Conservation (phyloP, 1,140 invertebrate species). For the Heliconius nattereri region DNA sequence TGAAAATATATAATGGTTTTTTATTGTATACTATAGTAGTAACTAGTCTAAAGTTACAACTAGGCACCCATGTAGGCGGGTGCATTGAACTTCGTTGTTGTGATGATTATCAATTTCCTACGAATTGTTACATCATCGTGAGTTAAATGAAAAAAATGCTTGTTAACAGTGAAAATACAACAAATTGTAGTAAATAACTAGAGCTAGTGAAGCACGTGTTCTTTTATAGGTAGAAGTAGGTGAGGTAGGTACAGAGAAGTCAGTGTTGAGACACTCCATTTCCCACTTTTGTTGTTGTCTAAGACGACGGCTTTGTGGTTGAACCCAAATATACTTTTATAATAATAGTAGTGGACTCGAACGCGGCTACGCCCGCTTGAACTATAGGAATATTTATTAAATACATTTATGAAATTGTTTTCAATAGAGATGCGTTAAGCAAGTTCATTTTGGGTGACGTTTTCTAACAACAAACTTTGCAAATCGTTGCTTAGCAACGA, state of each 20-base stretch:
- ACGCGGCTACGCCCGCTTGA: too few relatives aligned
- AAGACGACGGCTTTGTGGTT: background rate
- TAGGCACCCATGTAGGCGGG: background rate
- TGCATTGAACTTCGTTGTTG: slow-evolving; percentile 27
- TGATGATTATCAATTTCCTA: slow-evolving; percentile 27
- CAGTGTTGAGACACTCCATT: background rate
- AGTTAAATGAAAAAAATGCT: slow-evolving; percentile 17
- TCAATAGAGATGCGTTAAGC: too few relatives aligned
- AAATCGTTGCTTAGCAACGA: too few relatives aligned
- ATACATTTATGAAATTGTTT: too few relatives aligned
- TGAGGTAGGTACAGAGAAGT: background rate
- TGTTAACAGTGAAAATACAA: slow-evolving; percentile 13
- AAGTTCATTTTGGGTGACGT: too few relatives aligned
- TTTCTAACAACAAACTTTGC: too few relatives aligned
- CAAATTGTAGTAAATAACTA: background rate
- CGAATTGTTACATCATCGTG: slow-evolving; percentile 19
- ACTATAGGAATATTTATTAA: too few relatives aligned
- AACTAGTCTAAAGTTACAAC: background rate
- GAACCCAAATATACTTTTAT: too few relatives aligned
- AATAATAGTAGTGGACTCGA: too few relatives aligned
- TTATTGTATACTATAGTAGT: background rate
- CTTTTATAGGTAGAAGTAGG: too few relatives aligned
- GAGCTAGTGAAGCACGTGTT: background rate
- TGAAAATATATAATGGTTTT: background rate
- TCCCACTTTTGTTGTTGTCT: too few relatives aligned